Conservation (phyloP, 2,113 vertebrate species). For the Mustelus asterias region DNA sequence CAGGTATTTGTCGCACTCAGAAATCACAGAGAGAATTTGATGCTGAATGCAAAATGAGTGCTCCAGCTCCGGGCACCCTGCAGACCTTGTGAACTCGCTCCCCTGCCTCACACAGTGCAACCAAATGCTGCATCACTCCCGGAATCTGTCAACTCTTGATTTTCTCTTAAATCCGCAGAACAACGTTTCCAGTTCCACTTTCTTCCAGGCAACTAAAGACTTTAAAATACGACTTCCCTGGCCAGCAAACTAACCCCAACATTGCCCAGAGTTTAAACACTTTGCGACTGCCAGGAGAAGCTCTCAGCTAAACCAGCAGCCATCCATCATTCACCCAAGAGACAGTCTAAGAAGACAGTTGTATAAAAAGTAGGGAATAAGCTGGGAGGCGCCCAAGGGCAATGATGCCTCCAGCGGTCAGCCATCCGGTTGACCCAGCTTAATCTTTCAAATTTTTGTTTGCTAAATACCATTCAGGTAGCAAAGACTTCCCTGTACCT, state of each 20-base stretch:
- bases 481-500: not conserved
- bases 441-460: not conserved
- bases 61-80: not conserved
- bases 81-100: not conserved
- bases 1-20: slow-evolving; percentile 8
- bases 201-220: not conserved
- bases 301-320: not conserved
- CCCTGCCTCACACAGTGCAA: not conserved
- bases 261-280: not conserved
- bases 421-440: not conserved
- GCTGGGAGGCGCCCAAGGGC: not conserved
- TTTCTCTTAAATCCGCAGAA: not conserved
- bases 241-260: not conserved
- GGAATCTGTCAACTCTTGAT: not conserved
- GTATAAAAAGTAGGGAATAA: not conserved
- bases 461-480: not conserved
- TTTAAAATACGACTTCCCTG: not conserved
- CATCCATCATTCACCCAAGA: not conserved
- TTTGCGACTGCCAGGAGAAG: not conserved
- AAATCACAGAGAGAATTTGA: not conserved
- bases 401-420: not conserved
- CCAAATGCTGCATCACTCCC: not conserved
- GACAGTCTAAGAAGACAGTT: not conserved
- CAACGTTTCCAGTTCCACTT: not conserved
- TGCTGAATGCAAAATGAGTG: slow-evolving; percentile 11